Base-by-base conservation (phyloP, 2,113 vertebrate genomes). In the Gnathonemus echidnorhynchus region DNA sequence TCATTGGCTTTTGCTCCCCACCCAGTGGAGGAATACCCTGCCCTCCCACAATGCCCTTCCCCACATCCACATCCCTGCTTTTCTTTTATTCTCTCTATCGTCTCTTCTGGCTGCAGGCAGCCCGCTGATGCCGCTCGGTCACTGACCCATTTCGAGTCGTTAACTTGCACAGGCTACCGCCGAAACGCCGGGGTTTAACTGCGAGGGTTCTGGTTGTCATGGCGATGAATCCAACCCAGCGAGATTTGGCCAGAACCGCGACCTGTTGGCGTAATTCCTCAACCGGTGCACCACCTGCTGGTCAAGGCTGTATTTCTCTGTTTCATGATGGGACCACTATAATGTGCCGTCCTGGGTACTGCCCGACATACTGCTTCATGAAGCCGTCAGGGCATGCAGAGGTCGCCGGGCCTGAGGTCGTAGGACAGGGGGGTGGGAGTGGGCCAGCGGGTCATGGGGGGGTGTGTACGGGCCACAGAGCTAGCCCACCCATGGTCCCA, bases 1-100 rank as follows among this genome's bases (percentile, higher is more conserved):
- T 99, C 98, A 99, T 98, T 97, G 97, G 96, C 97, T 98, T 98
- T 97, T 97, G 95, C 96, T 95, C 48, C 45, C 74, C 77, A 91
- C 80, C 53, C 89, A 89, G 88, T 88, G 90, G 91, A 87, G 88
- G 39, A 88, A 90, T 88, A 88, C 85, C 83, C 52, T 89, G 91
- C 83, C 92, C 92, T 88, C 74, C 90, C 89, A 89, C 92, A 89
- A 88, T 56, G 91, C 90, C 92, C 84, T 27, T 66, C 88, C 48
- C 35, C 80, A 83, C 46, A 27, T 52, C 27, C 48, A 31, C 70
- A 53, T 17, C 49, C 74, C 48, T 31, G 58, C 80, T 88, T 90
- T 90, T 52, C 70, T 15, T 50, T 66, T 48, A 66, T 39, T 52
- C 89, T 88, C 91, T 58, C 56, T 24, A 24, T 80, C 86, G 45